Evolutionary conservation across 2,113 vertebrate species (phyloP).

Genomic region (Notothenia coriiceps): DNA sequence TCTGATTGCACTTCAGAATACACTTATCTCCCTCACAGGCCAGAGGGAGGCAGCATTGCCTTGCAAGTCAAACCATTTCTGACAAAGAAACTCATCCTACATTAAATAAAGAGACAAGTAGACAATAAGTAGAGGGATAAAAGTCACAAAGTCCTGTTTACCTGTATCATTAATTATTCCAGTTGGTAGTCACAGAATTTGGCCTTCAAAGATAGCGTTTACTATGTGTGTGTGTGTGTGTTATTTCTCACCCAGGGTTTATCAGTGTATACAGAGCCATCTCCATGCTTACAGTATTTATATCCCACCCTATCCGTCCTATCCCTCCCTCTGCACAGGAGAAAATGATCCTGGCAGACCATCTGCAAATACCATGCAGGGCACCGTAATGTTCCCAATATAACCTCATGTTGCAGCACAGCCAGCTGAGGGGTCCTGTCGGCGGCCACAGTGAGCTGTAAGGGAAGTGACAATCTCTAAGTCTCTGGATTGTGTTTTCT

Average conservation of each 20-base stretch:
- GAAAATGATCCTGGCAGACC: slow-evolving; percentile 74
- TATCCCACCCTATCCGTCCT: slow-evolving; percentile 52
- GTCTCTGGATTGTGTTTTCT: slow-evolving; percentile 28
- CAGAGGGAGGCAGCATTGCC: slow-evolving; percentile 52
- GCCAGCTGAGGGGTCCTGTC: slow-evolving; percentile 39
- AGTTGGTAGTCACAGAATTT: not conserved
- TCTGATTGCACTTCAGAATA: not conserved
- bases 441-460: slow-evolving; percentile 38
- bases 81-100: not conserved
- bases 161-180: not conserved
- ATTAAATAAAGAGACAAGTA: not conserved
- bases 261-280: slow-evolving; percentile 37
- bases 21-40: not conserved
- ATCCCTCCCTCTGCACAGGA: slow-evolving; percentile 49
- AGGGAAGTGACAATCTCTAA: slow-evolving; percentile 3
- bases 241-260: slow-evolving; percentile 20
- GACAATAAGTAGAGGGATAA: not conserved
- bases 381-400: slow-evolving; percentile 82
- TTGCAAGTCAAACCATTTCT: not conserved
- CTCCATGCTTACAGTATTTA: slow-evolving; percentile 65
- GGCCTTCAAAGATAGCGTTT: not conserved
- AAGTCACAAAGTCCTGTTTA: not conserved
- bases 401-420: slow-evolving; percentile 66
- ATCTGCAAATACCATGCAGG: slow-evolving; percentile 82
- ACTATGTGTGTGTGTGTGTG: not conserved